phyloP scores from a whole-genome alignment of 2,888 invertebrate species.

The Abrostola triplasia region DNA sequence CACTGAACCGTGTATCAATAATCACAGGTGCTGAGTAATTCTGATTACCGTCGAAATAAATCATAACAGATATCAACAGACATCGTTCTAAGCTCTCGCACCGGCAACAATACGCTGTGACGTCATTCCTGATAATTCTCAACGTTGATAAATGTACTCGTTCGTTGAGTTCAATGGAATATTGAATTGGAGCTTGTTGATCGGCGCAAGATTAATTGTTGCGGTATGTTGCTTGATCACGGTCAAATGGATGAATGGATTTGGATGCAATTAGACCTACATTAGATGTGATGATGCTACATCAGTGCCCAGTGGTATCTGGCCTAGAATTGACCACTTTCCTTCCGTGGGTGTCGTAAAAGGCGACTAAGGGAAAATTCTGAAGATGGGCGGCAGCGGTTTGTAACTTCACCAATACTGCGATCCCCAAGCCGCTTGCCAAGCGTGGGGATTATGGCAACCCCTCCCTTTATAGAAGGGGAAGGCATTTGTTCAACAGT shows the following conservation, averaged over 20 bases:
- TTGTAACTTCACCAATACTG: too few relatives aligned
- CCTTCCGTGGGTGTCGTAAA: too few relatives aligned
- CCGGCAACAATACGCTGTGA: conserved; percentile 26
- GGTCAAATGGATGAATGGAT: not conserved
- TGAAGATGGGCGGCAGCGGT: too few relatives aligned
- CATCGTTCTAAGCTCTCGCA: conserved; percentile 47
- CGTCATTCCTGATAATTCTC: conserved; percentile 31
- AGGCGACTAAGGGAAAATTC: too few relatives aligned
- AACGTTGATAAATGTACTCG: conserved; percentile 39
- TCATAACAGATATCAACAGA: conserved; percentile 50
- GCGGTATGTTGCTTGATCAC: not conserved
- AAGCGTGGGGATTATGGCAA: too few relatives aligned
- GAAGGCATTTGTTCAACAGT: too few relatives aligned
- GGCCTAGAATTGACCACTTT: too few relatives aligned
- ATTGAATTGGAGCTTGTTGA: conserved; percentile 9
- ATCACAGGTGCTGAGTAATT: conserved; percentile 37
- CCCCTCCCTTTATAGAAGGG: too few relatives aligned
- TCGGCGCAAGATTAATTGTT: conserved; percentile 19
- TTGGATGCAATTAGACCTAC: not conserved
- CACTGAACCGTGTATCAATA: not conserved
- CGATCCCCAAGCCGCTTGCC: too few relatives aligned
- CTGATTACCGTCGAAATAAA: conserved; percentile 42
- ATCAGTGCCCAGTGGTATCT: too few relatives aligned
- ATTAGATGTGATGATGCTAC: too few relatives aligned
- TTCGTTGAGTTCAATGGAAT: conserved; percentile 20